These are phyloP conservation scores for Vulpes ferrilata DNA, from an alignment of 2,113 vertebrate species.

Conservation along the genomic window DNA sequence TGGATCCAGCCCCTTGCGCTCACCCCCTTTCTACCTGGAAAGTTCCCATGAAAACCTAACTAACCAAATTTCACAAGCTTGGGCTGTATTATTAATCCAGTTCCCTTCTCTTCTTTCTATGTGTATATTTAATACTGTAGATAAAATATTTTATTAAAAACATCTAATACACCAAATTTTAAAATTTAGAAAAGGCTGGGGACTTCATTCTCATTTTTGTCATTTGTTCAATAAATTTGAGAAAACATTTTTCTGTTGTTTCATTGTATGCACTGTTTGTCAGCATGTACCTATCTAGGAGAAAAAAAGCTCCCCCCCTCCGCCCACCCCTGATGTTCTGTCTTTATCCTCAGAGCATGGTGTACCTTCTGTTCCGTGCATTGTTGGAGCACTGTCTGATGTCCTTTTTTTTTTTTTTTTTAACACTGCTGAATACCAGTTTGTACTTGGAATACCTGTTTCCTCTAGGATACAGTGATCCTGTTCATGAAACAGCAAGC, in stretches of 20 bases:
- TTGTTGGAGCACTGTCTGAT: conserved; percentile 86
- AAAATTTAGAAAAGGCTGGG: conserved; percentile 86
- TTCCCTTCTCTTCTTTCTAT: conserved; percentile 83
- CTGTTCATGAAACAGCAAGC: conserved; percentile 77
- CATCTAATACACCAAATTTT: conserved; percentile 73
- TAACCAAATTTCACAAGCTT: conserved; percentile 84
- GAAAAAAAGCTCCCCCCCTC: conserved; percentile 72
- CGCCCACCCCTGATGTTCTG: conserved; percentile 81
- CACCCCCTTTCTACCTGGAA: conserved; percentile 67
- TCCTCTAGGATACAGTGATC: conserved; percentile 88
- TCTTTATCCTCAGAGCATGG: conserved; percentile 90
- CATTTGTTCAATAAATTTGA: conserved; percentile 89
- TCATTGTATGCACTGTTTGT: conserved; percentile 89
- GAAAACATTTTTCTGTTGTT: conserved; percentile 86
- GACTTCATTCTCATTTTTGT: conserved; percentile 92
- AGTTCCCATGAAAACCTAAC: conserved; percentile 73
- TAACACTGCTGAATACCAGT: conserved; percentile 83
- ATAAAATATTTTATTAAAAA: conserved; percentile 56
- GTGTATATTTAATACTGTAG: conserved; percentile 70
- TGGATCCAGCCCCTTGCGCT: conserved; percentile 45
- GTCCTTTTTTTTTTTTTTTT: conserved; percentile 83
- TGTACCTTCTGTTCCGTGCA: conserved; percentile 88
- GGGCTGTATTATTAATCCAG: conserved; percentile 76
- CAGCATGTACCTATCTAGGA: conserved; percentile 90
- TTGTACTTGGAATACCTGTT: conserved; percentile 83